These are phyloP conservation scores for Antheraea mylitta DNA, from an alignment of 1,140 invertebrate species.

Conservation along the genomic window DNA sequence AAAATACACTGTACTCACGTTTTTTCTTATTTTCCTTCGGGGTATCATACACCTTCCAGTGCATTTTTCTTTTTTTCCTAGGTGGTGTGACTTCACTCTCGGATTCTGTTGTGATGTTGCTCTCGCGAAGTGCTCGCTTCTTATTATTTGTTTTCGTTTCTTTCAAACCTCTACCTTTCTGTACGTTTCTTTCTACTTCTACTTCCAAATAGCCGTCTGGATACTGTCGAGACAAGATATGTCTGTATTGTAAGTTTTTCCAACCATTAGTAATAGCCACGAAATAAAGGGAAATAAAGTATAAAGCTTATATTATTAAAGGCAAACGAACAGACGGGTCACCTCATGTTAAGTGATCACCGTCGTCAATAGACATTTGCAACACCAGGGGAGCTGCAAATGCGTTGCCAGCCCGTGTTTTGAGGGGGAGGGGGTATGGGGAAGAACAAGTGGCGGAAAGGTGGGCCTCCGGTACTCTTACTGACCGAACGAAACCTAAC, in stretches of 20 bases:
- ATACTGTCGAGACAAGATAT: slow-evolving; percentile 74
- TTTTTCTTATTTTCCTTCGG: not conserved
- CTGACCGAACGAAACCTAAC: too few relatives aligned
- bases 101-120: slow-evolving; percentile 39
- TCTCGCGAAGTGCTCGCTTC: slow-evolving; percentile 51
- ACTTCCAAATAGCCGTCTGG: slow-evolving; percentile 88
- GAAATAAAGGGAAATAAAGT: too few relatives aligned
- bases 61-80: slow-evolving; percentile 39
- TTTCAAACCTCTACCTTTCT: slow-evolving; percentile 48
- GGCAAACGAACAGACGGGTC: too few relatives aligned
- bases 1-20: slow-evolving; percentile 1
- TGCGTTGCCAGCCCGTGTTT: too few relatives aligned
- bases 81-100: slow-evolving; percentile 41
- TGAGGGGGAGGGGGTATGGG: too few relatives aligned
- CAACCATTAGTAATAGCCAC: too few relatives aligned
- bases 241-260: not conserved
- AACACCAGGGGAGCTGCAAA: too few relatives aligned
- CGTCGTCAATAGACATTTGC: too few relatives aligned
- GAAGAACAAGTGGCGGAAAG: too few relatives aligned
- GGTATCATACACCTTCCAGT: not conserved
- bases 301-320: too few relatives aligned
- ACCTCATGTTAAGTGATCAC: too few relatives aligned
- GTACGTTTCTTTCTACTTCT: slow-evolving; percentile 76
- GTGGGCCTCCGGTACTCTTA: too few relatives aligned
- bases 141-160: slow-evolving; percentile 31